Conservation (phyloP, 2,797 vertebrate genomes). For the Micrastur ruficollis region DNA sequence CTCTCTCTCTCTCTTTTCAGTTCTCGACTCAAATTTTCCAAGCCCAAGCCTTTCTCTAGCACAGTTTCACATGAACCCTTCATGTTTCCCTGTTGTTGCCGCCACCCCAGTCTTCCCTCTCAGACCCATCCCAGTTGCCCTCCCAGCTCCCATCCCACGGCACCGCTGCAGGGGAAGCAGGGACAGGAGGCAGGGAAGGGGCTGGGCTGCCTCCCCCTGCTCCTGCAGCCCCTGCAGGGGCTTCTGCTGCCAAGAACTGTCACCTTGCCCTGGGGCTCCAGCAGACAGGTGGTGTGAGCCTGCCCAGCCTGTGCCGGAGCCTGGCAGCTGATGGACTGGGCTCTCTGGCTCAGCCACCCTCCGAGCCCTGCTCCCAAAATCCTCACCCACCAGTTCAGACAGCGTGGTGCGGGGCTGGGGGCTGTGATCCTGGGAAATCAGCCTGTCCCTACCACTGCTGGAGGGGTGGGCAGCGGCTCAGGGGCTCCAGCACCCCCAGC, state of each 20-base stretch:
- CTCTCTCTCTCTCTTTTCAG: neutral
- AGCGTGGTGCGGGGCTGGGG: rapidly evolving
- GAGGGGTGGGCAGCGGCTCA: rapidly evolving
- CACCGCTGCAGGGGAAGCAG: neutral
- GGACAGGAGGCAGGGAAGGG: neutral
- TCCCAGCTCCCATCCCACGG: neutral
- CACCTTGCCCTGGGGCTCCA: neutral
- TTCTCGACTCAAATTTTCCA: neutral
- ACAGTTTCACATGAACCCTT: neutral
- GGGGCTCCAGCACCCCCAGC: neutral
- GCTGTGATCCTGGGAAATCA: neutral
- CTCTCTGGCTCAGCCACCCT: neutral
- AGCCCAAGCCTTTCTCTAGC: neutral
- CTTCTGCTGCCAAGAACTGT: neutral
- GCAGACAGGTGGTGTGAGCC: rapidly evolving
- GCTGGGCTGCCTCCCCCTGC: neutral
- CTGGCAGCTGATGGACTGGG: neutral
- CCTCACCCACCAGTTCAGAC: neutral
- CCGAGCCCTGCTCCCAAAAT: neutral
- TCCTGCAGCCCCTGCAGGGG: neutral
- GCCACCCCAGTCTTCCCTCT: neutral
- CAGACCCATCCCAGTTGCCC: neutral
- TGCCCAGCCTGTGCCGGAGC: neutral
- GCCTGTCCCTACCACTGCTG: neutral
- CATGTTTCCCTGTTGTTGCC: neutral